These are phyloP conservation scores for Acanthopagrus latus DNA, from an alignment of 2,797 vertebrate genomes.

Conservation along the genomic window DNA sequence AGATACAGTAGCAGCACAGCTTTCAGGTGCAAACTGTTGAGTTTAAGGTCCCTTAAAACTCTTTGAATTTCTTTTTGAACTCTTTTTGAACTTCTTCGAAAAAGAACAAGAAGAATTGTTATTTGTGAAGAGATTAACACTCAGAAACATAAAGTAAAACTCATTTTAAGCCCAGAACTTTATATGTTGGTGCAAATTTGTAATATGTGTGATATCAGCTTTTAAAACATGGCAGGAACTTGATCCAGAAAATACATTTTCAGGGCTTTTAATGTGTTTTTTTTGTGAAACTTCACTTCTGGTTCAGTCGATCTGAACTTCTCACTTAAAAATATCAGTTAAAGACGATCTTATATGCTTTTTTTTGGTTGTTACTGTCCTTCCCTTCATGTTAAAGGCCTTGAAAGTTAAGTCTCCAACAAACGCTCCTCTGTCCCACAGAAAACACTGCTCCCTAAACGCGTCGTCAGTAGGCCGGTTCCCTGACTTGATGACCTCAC, in stretches of 20 bases:
- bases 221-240: not conserved
- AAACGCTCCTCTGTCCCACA: no score
- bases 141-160: not conserved
- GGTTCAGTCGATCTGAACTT: not conserved
- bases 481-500: no score
- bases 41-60: not conserved
- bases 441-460: no score
- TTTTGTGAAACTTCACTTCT: not conserved
- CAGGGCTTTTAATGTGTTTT: not conserved
- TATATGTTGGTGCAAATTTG: not conserved
- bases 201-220: not conserved
- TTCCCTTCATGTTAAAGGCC: no score
- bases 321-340: not conserved
- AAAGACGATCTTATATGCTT: no score
- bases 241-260: not conserved
- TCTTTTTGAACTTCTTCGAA: not conserved
- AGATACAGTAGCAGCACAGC: not conserved
- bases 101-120: not conserved
- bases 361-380: no score
- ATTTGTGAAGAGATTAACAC: not conserved
- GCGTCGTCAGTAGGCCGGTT: no score
- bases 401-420: no score
- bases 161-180: not conserved
- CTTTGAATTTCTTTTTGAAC: no score
- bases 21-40: not conserved